Evolutionary conservation across 2,888 invertebrate species (phyloP), one percentile per base, ranked within the genome.

Genomic region (Synergus itoensis): DNA sequence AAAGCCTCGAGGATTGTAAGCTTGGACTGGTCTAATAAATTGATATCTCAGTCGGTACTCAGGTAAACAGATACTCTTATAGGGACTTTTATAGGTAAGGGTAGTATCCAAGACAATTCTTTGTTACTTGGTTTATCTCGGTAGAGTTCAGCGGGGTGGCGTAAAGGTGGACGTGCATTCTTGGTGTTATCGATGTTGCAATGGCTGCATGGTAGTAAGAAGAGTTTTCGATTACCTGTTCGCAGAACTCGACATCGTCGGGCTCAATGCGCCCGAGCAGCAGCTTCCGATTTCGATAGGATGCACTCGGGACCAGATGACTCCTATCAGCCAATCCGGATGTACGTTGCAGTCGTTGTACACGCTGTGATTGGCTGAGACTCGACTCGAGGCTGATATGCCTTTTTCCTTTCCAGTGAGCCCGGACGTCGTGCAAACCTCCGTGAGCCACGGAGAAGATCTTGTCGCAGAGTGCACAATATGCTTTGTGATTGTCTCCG

Each of bases 331-430:
- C 84, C 86, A 86, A 86, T 84, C 86, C 86, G 84, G 82, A 40
- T 40, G 63, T 40, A 67, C 78, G 78, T 63, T 60, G 43, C 1
- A 76, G 36, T 16, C 53, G 18, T 2, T 41, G 41, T n/a, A 62
- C 41, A 45, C 78, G 21, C 16, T 77, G 73, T 16, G 80, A 69
- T 76, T 79, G 73, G 77, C 57, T 65, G 60, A 76, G 79, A 41
- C 79, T 79, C 63, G 80, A 81, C 84, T 88, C 88, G 85, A 91
- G 88, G 85, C 45, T 79, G 83, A 86, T 86, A 85, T 89, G 90
- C 83, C 89, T 89, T 88, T 90, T 89, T 84, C 89, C 90, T 86
- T 90, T 91, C 85, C 88, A 90, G 85, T 90, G 89, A 79, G 89
- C 88, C 84, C 89, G 88, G 79, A 88, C 89, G 84, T 89, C 89